These are phyloP conservation scores for Pyrocoelia pectoralis DNA, from an alignment of 2,888 invertebrate genomes.

Conservation along the genomic window DNA sequence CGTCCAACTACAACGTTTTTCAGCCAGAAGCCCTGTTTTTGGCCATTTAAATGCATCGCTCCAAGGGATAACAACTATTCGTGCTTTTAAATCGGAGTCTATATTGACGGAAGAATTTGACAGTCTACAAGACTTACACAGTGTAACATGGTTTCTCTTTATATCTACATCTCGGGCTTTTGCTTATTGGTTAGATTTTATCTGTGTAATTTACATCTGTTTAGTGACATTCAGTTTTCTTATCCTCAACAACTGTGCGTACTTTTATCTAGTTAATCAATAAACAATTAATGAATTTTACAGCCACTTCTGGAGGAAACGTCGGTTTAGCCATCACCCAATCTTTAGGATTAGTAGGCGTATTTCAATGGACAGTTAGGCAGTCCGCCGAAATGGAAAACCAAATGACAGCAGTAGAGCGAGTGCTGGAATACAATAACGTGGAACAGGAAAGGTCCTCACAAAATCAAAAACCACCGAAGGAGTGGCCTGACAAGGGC, in stretches of 20 bases:
- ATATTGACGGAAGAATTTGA: constrained; percentile 77
- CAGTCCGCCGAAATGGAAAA: constrained; percentile 64
- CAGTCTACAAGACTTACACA: constrained; percentile 69
- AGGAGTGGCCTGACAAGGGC: constrained; percentile 77
- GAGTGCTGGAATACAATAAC: constrained; percentile 63
- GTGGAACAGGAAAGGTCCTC: constrained; percentile 69
- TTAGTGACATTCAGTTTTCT: constrained; percentile 72
- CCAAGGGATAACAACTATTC: constrained; percentile 75
- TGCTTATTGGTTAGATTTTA: constrained; percentile 75
- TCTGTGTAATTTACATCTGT: constrained; percentile 72
- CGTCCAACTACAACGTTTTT: constrained; percentile 25
- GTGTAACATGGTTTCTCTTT: constrained; percentile 79
- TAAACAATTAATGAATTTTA: constrained; percentile 47
- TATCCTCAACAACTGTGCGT: constrained; percentile 56
- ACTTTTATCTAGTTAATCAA: too few relatives aligned
- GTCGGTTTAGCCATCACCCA: constrained; percentile 57
- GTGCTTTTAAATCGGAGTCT: constrained; percentile 70
- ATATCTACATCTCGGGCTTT: constrained; percentile 68
- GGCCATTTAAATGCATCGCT: constrained; percentile 76
- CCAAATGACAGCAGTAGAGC: constrained; percentile 90
- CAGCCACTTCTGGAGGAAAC: constrained; percentile 50
- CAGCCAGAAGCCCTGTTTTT: constrained; percentile 80
- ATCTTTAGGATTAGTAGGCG: constrained; percentile 57
- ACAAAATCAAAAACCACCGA: constrained; percentile 76
- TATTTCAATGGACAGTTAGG: constrained; percentile 87